phyloP scores from a whole-genome alignment of 1,140 invertebrate genomes.

The Apis mellifera region Amel_HAv3.1 CM009938.2:7789501-7790000 shows the following conservation, averaged over 20 bases:
- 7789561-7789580: conserved; percentile 10
- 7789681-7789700: not conserved
- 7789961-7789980: not conserved
- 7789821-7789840: not conserved
- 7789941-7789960: conserved; percentile 28
- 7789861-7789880: not conserved
- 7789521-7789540: not conserved
- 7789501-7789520: not conserved
- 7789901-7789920: conserved; percentile 14
- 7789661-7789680: not conserved
- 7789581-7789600: not conserved
- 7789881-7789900: not conserved
- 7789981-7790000: conserved; percentile 8
- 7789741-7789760: conserved; percentile 30
- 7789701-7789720: conserved; percentile 13
- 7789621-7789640: conserved; percentile 21
- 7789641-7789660: conserved; percentile 5
- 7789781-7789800: too few species aligned
- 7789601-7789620: conserved; percentile 9
- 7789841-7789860: not conserved
- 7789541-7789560: not conserved
- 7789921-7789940: not conserved
- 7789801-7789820: not conserved
- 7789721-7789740: conserved; percentile 4
- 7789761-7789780: conserved; percentile 6